These are phyloP conservation scores for Oxytorus armatus DNA, from an alignment of 2,888 invertebrate species.

Conservation along the genomic window DNA sequence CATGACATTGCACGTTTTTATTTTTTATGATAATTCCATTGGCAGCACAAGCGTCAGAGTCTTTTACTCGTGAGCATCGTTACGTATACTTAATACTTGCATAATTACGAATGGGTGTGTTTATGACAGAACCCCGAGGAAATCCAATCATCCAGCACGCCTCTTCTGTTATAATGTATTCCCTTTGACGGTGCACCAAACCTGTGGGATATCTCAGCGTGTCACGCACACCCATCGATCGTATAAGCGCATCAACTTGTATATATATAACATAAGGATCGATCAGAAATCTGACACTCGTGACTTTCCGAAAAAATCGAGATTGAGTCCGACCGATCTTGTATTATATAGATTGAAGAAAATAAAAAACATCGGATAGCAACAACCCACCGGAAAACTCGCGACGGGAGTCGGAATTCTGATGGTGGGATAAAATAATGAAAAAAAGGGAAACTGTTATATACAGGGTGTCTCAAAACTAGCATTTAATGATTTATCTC, in stretches of 20 bases:
- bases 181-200: conserved; percentile 28
- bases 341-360: background rate
- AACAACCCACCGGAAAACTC: background rate
- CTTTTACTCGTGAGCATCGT: conserved; percentile 34
- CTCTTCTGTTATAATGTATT: conserved; percentile 29
- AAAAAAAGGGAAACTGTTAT: no score
- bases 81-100: conserved; percentile 39
- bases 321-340: background rate
- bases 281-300: conserved; percentile 29
- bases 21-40: conserved; percentile 25
- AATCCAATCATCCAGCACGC: conserved; percentile 24
- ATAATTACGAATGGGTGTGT: conserved; percentile 55
- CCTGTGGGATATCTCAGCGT: background rate
- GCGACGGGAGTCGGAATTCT: conserved; percentile 14
- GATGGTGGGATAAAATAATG: background rate
- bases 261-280: conserved; percentile 25
- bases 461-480: no score
- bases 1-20: conserved; percentile 5
- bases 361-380: background rate
- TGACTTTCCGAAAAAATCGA: conserved; percentile 32
- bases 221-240: background rate
- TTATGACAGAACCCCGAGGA: conserved; percentile 35
- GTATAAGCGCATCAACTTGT: no score
- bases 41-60: background rate
- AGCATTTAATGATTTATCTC: no score